These are phyloP conservation scores for Galerucella pusilla DNA, from an alignment of 2,888 invertebrate species.

Conservation along the genomic window DNA sequence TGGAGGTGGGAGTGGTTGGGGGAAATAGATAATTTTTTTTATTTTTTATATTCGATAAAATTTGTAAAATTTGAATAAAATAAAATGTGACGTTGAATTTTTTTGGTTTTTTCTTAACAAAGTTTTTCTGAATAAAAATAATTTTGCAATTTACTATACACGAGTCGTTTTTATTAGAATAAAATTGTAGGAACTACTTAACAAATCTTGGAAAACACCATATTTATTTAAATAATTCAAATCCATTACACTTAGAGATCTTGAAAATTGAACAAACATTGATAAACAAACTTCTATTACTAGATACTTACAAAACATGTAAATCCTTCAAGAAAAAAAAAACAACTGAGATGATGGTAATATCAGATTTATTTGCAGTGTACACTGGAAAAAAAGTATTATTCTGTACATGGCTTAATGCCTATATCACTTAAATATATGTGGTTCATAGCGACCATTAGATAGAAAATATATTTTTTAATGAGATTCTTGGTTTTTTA, in stretches of 20 bases:
- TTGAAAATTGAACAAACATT: background rate
- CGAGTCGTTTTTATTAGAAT: too few species aligned
- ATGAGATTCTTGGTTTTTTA: too few species aligned
- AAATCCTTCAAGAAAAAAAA: too few species aligned
- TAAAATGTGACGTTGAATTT: background rate
- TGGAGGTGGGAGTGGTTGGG: background rate
- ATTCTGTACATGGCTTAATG: too few species aligned
- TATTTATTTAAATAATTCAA: conserved; percentile 1
- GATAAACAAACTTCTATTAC: too few species aligned
- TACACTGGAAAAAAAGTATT: background rate
- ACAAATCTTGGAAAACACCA: background rate
- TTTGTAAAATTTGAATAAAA: background rate
- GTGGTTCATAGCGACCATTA: too few species aligned
- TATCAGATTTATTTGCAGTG: background rate
- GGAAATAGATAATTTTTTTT: background rate
- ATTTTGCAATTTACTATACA: too few species aligned
- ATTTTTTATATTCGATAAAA: background rate
- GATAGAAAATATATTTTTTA: too few species aligned
- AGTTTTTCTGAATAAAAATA: too few species aligned
- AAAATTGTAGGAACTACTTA: background rate
- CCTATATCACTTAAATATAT: too few species aligned
- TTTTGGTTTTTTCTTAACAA: too few species aligned
- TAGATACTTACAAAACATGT: too few species aligned
- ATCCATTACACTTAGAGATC: background rate
- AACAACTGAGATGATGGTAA: background rate